Percentiles rank a stretch among this genome's conserved stretches.
Evolutionary conservation across 2,888 invertebrate genomes (phyloP).

Genomic region (Megaustenia siamemsis): DNA sequence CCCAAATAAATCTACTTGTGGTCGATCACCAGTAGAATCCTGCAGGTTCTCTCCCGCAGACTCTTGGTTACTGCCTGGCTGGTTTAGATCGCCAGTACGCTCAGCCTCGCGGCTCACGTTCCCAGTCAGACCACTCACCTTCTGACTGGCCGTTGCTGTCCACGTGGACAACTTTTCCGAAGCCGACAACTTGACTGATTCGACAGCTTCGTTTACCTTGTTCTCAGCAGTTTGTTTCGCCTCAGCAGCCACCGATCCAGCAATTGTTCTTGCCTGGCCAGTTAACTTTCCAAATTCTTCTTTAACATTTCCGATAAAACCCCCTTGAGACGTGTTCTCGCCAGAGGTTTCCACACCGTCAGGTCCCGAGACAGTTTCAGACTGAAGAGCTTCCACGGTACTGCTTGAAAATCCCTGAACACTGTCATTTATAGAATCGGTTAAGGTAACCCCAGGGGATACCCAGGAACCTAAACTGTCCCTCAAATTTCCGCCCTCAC

Average conservation of each 20-base stretch:
- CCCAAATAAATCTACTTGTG: no score
- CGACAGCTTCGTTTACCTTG: constrained; percentile 30
- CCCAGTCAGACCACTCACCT: neutral
- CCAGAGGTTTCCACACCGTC: neutral
- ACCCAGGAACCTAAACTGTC: neutral
- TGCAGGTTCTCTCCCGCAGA: neutral
- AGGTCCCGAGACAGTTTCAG: neutral
- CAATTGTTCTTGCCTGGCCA: constrained; percentile 16
- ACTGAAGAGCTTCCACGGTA: neutral
- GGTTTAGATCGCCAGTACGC: neutral
- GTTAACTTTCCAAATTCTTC: neutral
- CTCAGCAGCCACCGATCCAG: constrained; percentile 4
- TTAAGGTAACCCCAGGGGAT: neutral
- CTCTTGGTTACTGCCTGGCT: neutral
- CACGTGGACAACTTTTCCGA: neutral
- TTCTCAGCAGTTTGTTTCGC: constrained; percentile 45
- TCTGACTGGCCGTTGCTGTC: neutral
- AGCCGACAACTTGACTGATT: constrained; percentile 1
- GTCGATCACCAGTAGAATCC: neutral
- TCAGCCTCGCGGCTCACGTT: neutral
- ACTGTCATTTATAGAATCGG: constrained; percentile 8
- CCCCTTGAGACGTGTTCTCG: neutral
- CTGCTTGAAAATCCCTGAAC: neutral
- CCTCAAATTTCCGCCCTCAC: neutral
- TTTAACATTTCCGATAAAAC: constrained; percentile 23